phyloP scores from a whole-genome alignment of 2,888 invertebrate genomes.

The Baccha elongata region DNA sequence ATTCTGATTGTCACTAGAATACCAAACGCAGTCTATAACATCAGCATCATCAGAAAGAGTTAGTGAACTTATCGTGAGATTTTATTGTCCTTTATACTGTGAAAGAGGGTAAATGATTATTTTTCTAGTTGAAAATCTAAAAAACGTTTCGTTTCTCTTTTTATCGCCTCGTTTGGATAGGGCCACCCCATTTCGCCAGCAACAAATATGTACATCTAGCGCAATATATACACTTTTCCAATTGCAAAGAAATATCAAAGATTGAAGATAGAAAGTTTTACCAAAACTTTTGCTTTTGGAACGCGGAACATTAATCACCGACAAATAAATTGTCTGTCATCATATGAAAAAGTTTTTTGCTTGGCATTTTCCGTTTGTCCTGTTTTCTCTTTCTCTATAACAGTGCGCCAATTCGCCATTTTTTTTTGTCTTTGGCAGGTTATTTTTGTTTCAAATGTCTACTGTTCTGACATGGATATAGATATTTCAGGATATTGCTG shows the following conservation, averaged over 20 bases:
- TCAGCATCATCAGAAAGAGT: not conserved
- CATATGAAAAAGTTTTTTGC: conserved; percentile 60
- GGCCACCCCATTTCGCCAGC: not conserved
- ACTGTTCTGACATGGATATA: conserved; percentile 46
- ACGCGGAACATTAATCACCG: conserved; percentile 69
- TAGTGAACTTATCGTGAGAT: not conserved
- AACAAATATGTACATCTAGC: not conserved
- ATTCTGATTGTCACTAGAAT: not conserved
- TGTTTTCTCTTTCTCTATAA: conserved; percentile 14
- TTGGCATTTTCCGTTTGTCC: conserved; percentile 28
- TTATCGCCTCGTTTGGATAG: not conserved
- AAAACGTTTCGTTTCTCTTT: conserved; percentile 4
- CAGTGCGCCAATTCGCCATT: not conserved
- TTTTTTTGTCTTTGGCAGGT: conserved; percentile 34
- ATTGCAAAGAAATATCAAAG: conserved; percentile 45
- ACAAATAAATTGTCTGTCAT: conserved; percentile 73
- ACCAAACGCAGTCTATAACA: not conserved
- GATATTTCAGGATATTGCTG: conserved; percentile 36
- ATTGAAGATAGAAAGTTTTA: conserved; percentile 52
- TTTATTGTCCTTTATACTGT: not conserved
- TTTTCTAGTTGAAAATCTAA: not conserved
- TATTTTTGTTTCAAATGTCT: conserved; percentile 49
- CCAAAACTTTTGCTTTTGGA: conserved; percentile 46
- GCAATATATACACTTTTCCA: not conserved
- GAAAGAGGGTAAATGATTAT: not conserved